Base-by-base conservation (phyloP, 2,888 invertebrate genomes). In the Leptopilina syphax region DNA sequence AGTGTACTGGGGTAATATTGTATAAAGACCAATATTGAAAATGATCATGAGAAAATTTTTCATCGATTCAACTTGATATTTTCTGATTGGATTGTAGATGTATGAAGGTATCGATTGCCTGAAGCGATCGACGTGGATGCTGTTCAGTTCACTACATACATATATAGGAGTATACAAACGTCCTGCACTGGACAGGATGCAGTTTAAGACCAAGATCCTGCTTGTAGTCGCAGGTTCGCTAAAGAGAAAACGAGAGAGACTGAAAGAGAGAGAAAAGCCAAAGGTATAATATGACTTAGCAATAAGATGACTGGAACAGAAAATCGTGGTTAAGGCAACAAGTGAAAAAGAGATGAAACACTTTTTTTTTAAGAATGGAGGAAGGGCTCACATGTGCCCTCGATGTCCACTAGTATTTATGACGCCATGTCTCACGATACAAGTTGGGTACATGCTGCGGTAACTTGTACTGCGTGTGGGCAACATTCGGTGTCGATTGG, bases 351-450 rank as follows among this genome's bases (percentile, higher is more conserved):
- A 73, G 50, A 50, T 50, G 50, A 50, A 50, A 50, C 50, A 10
- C 44, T 44, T 8, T 44, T 44, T 44, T 44, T 50, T 50, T 50
- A 50, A 50, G 10, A 50, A 12, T 12, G 3, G 10, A 50, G 44
- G 70, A 27, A 57, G 47, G 65, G 80, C 44, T 6, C 80, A 84
- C 83, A 83, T 80, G 83, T 77, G 84, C 79, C 78, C 76, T 77
- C 83, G 79, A 79, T 83, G 83, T 83, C 81, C 83, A 50, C 78
- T 78, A 68, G 81, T 86, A 87, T 87, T 87, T 87, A 86, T 85
- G 85, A 87, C 82, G 83, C 68, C 80, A 76, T 76, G 82, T 81
- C 80, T 80, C 10, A 54, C 78, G 41, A 44, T 84, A 85, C 85
- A 73, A 84, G 84, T 83, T 83, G 81, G 80, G 67, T 82, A 81